These are phyloP conservation scores for Tenthredo distinguenda DNA, from an alignment of 2,888 invertebrate genomes.

Conservation along the genomic window DNA sequence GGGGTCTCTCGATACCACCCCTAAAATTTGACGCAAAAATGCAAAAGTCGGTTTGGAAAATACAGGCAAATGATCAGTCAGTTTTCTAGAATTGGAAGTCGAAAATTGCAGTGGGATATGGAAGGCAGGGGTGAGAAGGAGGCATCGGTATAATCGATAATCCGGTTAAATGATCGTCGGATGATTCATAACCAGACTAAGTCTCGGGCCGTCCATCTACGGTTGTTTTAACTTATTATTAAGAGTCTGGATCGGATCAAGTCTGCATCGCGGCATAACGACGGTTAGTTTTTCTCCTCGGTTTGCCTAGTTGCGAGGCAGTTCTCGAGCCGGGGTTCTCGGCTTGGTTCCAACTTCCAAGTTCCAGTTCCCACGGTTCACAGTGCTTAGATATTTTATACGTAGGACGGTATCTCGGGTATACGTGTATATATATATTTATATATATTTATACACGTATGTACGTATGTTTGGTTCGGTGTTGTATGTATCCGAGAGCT, in stretches of 20 bases:
- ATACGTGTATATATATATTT: too few relatives aligned
- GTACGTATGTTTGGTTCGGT: not conserved
- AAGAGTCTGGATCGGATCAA: conserved; percentile 56
- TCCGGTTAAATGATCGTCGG: not conserved
- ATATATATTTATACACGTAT: too few relatives aligned
- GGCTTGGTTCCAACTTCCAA: conserved; percentile 43
- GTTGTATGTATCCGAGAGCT: not conserved
- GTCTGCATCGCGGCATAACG: conserved; percentile 69
- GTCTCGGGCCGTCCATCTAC: conserved; percentile 11
- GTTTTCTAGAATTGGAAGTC: not conserved
- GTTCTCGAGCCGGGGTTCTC: conserved; percentile 1
- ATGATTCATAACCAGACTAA: not conserved
- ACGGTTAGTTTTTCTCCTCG: conserved; percentile 67
- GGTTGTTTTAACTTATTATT: conserved; percentile 38
- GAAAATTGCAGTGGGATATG: too few relatives aligned
- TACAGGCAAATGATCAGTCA: too few relatives aligned
- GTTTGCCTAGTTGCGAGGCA: conserved; percentile 6
- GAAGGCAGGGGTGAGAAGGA: not conserved
- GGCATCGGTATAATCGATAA: not conserved
- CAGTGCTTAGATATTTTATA: conserved; percentile 11
- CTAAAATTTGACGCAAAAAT: not conserved
- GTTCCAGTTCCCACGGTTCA: conserved; percentile 50
- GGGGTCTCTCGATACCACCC: not conserved
- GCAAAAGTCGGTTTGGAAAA: too few relatives aligned
- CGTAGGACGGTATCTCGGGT: not conserved